Base-by-base conservation (phyloP, 2,888 invertebrate genomes). In the Schizotus pectinicornis region DNA sequence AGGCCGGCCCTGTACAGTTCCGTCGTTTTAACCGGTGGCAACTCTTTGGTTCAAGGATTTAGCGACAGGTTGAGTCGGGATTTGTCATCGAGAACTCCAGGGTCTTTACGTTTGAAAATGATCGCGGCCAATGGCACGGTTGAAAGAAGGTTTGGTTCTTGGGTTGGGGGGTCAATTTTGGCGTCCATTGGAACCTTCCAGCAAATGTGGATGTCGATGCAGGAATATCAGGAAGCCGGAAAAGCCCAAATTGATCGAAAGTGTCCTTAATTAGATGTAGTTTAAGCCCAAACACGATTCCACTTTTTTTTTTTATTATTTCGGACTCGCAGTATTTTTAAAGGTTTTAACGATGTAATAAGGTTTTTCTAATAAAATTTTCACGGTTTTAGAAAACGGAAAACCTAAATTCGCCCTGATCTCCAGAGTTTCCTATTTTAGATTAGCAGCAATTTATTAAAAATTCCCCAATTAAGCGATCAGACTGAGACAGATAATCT, bases 121-220 rank as follows among this genome's bases (percentile, higher is more conserved):
- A 93, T 95, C 71, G 92, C 95, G 3, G 93, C 96, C 2, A 94
- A 95, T 71, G 92, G 95, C 39, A 90, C 91, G 41, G 88, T 91
- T 0, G 99, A 99, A 80, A 80, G 98, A 42, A 82, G 97, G 53
- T 98, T 97, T 81, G 98, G 98, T 3, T 91, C 98, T 0, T 99
- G 98, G 98, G 98, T 98, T 62, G 99, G 89, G 32, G 99, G 99
- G 2, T 99, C 98, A 0, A 99, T 99, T 72, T 82, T 99, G 43
- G 98, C 98, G 0, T 98, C 98, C 0, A 91, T 99, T 74, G 98
- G 99, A 6, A 96, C 98, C 12, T 99, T 99, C 84, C 99, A 99
- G 76, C 98, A 99, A 81, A 97, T 99, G 95, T 99, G 99, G 99
- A 95, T 99, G 69, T 97, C 97, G 0, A 96, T 96, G 70, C 97